These are phyloP conservation scores for Thymelicus acteon DNA, from an alignment of 2,888 invertebrate species.

Conservation along the genomic window DNA sequence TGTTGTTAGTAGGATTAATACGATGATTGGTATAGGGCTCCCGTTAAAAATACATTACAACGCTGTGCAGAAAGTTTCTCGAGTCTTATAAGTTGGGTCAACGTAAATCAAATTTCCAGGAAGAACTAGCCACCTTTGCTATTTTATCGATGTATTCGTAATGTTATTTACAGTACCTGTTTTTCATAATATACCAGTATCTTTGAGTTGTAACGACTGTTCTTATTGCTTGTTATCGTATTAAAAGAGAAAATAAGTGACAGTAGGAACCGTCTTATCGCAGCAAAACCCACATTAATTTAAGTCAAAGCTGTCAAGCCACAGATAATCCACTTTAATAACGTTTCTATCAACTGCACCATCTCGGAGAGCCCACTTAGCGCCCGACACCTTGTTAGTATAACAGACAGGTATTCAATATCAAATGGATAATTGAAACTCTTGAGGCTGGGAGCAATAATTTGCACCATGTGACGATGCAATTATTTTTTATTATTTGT, in stretches of 20 bases:
- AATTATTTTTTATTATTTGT: no score
- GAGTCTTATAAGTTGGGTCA: no score
- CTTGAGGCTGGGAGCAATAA: background rate
- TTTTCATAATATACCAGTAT: no score
- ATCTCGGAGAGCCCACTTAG: conserved; percentile 13
- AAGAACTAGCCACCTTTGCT: no score
- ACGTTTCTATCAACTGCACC: conserved; percentile 8
- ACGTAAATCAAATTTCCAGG: no score
- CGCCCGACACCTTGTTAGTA: background rate
- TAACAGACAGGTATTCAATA: background rate
- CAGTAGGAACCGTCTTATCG: background rate
- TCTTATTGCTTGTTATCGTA: background rate
- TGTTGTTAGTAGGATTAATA: no score
- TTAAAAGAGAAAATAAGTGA: background rate
- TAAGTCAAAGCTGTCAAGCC: background rate
- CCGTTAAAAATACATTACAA: no score
- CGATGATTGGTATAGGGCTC: no score
- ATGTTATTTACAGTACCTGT: no score
- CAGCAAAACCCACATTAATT: conserved; percentile 4
- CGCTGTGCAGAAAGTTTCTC: no score
- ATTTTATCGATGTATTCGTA: no score
- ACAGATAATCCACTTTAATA: conserved; percentile 15
- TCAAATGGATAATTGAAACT: conserved; percentile 6
- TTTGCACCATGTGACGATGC: background rate
- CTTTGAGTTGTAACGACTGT: no score